Base-by-base conservation (phyloP, 2,113 vertebrate species). In the Physeter macrocephalus region DNA sequence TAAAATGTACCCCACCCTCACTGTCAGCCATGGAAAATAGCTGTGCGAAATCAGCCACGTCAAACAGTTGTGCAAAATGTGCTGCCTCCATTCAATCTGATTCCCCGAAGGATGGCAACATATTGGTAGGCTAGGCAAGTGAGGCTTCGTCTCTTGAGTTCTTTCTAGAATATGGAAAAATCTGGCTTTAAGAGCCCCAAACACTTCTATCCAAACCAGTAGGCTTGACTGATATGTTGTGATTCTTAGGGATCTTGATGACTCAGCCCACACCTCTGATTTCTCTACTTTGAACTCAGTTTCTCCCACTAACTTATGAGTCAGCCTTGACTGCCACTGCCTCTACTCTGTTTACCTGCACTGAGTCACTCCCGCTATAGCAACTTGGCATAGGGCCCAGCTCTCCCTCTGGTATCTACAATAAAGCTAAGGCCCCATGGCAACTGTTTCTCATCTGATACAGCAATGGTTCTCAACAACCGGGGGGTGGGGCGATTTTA, bases 131-230 rank as follows among this genome's bases (percentile, higher is more conserved):
- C 69, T 54, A 81, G 85, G 71, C 88, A 93, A 72, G 25, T 57
- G 27, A 94, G 94, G 29, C 46, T 91, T 87, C 34, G 83, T 84
- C 81, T 93, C 39, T 66, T 66, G 43, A 96, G 54, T 39, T 85
- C 75, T 94, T 96, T 82, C 18, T 64, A 93, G 71, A 96, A 90
- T 39, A 82, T 36, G 27, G 82, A 93, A 69, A 95, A 88, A 43
- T 84, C 57, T 96, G 86, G 66, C 62, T 92, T 82, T n/a, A 84
- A 95, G 61, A 85, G 72, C 43, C 13, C 43, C 59, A 83, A 82
- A 77, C 21, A 67, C 29, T 64, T 90, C 31, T 90, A 15, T 36
- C 59, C 23, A 71, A 94, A 92, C 78, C 62, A 72, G 46, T 12
- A 75, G 72, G 39, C 46, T 89, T 80, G 61, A 41, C 41, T 71